A percentile compares a stretch with the other conserved stretches of the same genome.
Conservation (phyloP, 2,113 vertebrate genomes). For the Forbesichthys papilliferus region DNA sequence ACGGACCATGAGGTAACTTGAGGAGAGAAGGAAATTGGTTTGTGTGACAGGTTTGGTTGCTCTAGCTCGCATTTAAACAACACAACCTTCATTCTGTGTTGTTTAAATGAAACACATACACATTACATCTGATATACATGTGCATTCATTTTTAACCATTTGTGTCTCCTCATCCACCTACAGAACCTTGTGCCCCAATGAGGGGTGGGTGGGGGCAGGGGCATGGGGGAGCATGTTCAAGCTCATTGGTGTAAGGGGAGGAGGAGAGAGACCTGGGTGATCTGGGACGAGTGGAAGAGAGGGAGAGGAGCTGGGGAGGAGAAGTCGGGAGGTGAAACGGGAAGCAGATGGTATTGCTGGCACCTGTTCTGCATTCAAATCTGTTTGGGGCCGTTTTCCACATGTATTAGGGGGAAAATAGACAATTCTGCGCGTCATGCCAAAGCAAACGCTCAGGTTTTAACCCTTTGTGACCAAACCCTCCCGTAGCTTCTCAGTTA, state of each 20-base stretch:
- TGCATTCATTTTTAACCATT: constrained; percentile 26
- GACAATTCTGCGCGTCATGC: constrained; percentile 58
- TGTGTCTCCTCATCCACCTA: constrained; percentile 50
- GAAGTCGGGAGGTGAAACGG: constrained; percentile 73
- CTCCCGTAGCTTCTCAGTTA: constrained; percentile 52
- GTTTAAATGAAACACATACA: constrained; percentile 25
- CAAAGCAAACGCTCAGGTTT: constrained; percentile 73
- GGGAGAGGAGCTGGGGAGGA: constrained; percentile 38
- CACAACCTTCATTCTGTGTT: background rate
- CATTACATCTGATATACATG: constrained; percentile 19
- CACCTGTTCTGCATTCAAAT: constrained; percentile 78
- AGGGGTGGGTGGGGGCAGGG: constrained; percentile 19
- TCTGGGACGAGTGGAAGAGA: constrained; percentile 23
- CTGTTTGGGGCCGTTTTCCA: constrained; percentile 82
- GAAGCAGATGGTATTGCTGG: constrained; percentile 83
- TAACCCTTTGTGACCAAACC: constrained; percentile 72
- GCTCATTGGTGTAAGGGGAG: constrained; percentile 57
- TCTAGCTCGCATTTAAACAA: no score
- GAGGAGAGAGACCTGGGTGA: constrained; percentile 40
- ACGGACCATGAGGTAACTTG: background rate
- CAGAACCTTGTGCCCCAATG: constrained; percentile 40
- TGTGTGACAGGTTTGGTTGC: no score
- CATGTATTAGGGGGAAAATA: constrained; percentile 70
- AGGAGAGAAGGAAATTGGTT: background rate
- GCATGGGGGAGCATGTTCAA: background rate